Evolutionary conservation across 2,113 vertebrate species (phyloP).

Genomic region (Limnothrissa miodon): DNA sequence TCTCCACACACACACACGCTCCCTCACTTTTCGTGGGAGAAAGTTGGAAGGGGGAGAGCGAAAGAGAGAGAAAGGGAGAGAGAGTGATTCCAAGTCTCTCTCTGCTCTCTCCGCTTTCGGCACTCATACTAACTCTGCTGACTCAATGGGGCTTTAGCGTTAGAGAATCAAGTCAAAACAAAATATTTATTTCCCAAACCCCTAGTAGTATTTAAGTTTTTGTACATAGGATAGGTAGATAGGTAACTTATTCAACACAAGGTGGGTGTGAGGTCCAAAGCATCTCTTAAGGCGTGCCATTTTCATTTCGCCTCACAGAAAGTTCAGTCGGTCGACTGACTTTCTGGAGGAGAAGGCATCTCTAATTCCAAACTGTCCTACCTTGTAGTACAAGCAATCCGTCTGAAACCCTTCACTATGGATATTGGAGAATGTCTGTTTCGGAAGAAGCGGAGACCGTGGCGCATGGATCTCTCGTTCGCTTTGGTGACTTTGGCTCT

Average conservation of each 20-base stretch:
- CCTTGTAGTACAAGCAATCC: constrained; percentile 55
- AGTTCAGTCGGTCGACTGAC: constrained; percentile 64
- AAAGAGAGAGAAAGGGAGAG: constrained; percentile 65
- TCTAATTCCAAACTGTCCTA: constrained; percentile 50
- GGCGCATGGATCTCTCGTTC: constrained; percentile 62
- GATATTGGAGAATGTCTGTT: constrained; percentile 67
- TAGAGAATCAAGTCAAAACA: constrained; percentile 60
- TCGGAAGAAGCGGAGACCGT: constrained; percentile 73
- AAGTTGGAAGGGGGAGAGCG: constrained; percentile 65
- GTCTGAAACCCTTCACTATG: constrained; percentile 62
- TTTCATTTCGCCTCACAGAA: constrained; percentile 56
- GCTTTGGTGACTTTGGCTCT: constrained; percentile 62
- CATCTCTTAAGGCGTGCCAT: constrained; percentile 62
- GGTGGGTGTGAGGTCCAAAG: constrained; percentile 51
- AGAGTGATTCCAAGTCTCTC: constrained; percentile 69
- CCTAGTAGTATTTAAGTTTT: constrained; percentile 51
- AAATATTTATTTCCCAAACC: constrained; percentile 63
- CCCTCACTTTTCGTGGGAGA: constrained; percentile 63
- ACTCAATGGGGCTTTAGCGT: constrained; percentile 73
- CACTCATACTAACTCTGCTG: constrained; percentile 61
- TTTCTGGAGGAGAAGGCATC: constrained; percentile 64
- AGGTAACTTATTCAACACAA: constrained; percentile 51
- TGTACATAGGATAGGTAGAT: constrained; percentile 54
- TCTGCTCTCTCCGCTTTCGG: constrained; percentile 70
- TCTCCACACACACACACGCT: constrained; percentile 47